Evolutionary conservation across 2,888 invertebrate genomes (phyloP).

Genomic region (Macrosiphum euphorbiae): DNA sequence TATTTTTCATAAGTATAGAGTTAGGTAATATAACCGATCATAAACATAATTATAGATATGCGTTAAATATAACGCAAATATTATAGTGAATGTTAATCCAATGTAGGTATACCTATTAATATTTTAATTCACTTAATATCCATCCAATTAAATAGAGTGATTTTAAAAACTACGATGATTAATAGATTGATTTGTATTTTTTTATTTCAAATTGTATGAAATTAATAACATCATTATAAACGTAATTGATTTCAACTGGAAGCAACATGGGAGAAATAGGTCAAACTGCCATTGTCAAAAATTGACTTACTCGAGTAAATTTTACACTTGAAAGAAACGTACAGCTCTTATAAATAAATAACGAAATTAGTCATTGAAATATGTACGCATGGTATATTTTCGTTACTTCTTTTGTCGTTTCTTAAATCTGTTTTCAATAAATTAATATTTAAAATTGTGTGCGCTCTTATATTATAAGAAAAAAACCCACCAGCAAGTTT

Average conservation of each 20-base stretch:
- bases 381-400: neutral
- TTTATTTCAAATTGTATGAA: neutral
- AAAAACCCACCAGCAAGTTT: neutral
- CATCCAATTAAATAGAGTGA: neutral
- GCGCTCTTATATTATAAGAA: neutral
- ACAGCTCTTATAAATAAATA: neutral
- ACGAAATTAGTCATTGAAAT: conserved; percentile 26
- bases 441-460: conserved; percentile 19
- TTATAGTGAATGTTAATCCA: neutral
- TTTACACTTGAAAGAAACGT: neutral
- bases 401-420: neutral
- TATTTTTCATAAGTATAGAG: neutral
- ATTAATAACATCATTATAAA: neutral
- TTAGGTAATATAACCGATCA: neutral
- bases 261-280: neutral
- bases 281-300: neutral
- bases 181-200: neutral
- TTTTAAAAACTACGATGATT: neutral
- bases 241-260: neutral
- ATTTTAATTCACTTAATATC: neutral
- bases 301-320: neutral
- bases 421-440: conserved; percentile 1
- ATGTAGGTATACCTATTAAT: neutral
- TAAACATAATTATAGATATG: neutral
- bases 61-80: neutral